Base-by-base conservation (phyloP, 2,113 vertebrate genomes). In the Recurvirostra avosetta region DNA sequence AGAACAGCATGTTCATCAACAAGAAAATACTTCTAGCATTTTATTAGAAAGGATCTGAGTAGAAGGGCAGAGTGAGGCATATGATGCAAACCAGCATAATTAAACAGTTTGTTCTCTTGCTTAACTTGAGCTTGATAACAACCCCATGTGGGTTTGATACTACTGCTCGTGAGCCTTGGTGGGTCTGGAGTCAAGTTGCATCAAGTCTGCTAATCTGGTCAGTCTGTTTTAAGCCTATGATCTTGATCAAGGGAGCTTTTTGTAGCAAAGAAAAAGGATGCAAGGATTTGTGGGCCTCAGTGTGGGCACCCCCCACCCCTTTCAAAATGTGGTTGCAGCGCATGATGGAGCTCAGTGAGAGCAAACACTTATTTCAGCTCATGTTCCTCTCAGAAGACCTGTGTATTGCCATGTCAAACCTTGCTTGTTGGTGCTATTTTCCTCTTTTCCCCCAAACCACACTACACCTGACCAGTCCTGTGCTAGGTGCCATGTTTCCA, bases 81-180 rank as follows among this genome's bases (percentile, higher is more conserved):
- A 56, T 92, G 68, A 86, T 94, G 43, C 76, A 93, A 92, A 88
- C 8, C 72, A 59, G 47, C 22, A 52, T 36, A 68, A 77, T 36
- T 47, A 91, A 92, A 53, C 55, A 62, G 32, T 15, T 77, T 70
- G 68, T 80, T 90, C 75, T 88, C 47, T 81, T 86, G 67, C 49
- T 40, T 74, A 92, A 92, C 40, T 61, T 30, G 36, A 74, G 43
- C 47, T 84, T 87, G 94, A 93, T 91, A 96, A 76, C 16, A 68
- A 26, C 16, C 27, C 62, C 66, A 11, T 4, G 62, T 43, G 66
- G 55, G 34, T 43, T 86, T 65, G 71, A 87, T 87, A 87, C 0
- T 13, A 25, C 12, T 22, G 53, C 62, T 76, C 0, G 0, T 73
- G 71, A 88, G 38, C 29, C 4, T 19, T 0, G 0, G 15, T 76